These are phyloP conservation scores for Priocnemis perturbator DNA, from an alignment of 2,888 invertebrate genomes.

Conservation along the genomic window DNA sequence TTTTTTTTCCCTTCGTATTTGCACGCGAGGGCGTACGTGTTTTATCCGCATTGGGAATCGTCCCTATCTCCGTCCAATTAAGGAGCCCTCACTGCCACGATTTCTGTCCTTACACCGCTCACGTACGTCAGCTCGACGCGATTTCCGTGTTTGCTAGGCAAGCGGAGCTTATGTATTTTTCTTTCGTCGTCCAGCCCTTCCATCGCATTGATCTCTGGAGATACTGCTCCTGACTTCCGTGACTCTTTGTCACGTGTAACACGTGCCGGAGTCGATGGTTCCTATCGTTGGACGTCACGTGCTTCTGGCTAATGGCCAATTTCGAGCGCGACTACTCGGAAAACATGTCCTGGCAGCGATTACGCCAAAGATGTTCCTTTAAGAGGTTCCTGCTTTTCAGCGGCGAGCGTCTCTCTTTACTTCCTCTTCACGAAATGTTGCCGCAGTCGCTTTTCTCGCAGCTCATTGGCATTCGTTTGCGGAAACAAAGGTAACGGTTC, in stretches of 20 bases:
- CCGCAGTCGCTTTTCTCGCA: no score
- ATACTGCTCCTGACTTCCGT: not conserved
- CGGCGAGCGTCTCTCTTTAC: no score
- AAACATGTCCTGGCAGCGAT: no score
- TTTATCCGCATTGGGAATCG: constrained; percentile 2
- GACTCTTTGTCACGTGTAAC: constrained; percentile 12
- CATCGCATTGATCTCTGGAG: constrained; percentile 6
- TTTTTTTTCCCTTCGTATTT: no score
- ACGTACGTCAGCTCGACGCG: no score
- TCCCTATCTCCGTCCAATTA: constrained; percentile 30
- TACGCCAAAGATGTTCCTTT: no score
- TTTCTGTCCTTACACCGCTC: not conserved
- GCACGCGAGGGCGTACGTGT: not conserved
- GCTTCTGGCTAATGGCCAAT: constrained; percentile 30
- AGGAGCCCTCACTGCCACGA: constrained; percentile 8
- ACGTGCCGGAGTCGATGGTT: constrained; percentile 21
- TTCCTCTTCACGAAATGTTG: no score
- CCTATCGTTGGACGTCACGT: not conserved
- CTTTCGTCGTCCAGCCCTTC: not conserved
- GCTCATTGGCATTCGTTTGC: no score
- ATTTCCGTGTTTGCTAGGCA: constrained; percentile 14
- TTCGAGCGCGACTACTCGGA: constrained; percentile 12
- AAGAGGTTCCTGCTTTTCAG: no score
- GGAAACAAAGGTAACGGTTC: no score
- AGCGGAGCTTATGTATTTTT: constrained; percentile 5